phyloP scores from a whole-genome alignment of 2,888 invertebrate genomes.

The Phasia obesa region DNA sequence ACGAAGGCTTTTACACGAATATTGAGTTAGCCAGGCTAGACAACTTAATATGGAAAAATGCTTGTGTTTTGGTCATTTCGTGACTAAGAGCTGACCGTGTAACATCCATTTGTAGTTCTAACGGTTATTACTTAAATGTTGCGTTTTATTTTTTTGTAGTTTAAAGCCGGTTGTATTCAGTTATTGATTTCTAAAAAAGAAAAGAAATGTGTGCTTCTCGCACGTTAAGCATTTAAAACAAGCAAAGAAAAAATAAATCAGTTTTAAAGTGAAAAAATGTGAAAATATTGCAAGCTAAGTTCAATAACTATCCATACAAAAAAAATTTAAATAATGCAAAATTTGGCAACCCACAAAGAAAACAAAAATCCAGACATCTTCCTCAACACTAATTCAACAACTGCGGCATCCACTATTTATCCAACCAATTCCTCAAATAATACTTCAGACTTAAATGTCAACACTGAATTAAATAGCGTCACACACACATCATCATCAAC shows the following conservation, averaged over 20 bases:
- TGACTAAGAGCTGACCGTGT: conserved; percentile 75
- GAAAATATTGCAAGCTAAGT: conserved; percentile 24
- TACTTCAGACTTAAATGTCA: conserved; percentile 49
- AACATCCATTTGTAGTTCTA: conserved; percentile 31
- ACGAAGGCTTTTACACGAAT: conserved; percentile 27
- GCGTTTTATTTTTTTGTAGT: conserved; percentile 47
- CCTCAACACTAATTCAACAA: conserved; percentile 66
- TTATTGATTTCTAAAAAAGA: conserved; percentile 66
- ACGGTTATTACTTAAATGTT: conserved; percentile 41
- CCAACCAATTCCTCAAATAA: conserved; percentile 57
- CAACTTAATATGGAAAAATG: conserved; percentile 53
- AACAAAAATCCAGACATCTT: conserved; percentile 72
- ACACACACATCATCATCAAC: conserved; percentile 25
- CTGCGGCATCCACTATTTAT: conserved; percentile 49
- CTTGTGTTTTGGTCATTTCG: conserved; percentile 79
- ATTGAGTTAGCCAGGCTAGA: conserved; percentile 36
- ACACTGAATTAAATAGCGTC: conserved; percentile 9
- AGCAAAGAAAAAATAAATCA: conserved; percentile 11
- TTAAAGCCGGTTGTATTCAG: conserved; percentile 54
- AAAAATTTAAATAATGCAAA: conserved; percentile 72
- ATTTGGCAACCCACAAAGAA: conserved; percentile 64
- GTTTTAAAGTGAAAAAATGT: conserved; percentile 46
- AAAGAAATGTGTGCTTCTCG: background rate
- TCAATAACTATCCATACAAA: background rate
- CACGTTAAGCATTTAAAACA: conserved; percentile 18